A percentile compares a stretch with the other conserved stretches of the same genome.
phyloP scores from a whole-genome alignment of 2,797 vertebrate genomes.

The Acrocephalus scirpaceus region DNA sequence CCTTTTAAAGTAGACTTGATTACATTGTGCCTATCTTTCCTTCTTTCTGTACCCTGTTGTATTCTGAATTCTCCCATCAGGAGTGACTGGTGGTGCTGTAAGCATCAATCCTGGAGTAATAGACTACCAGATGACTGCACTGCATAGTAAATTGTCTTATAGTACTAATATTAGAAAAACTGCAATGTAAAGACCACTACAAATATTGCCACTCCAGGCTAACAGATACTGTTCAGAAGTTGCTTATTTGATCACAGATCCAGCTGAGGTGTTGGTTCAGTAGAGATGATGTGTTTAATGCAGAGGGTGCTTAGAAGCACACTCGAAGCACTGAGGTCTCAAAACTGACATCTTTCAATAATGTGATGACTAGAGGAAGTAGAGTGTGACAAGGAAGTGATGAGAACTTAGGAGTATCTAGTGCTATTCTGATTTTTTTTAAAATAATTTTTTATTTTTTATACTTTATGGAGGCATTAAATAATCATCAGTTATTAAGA shows the following conservation, averaged over 20 bases:
- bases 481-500: not conserved
- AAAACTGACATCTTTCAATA: not conserved
- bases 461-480: not conserved
- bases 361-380: not conserved
- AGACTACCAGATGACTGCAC: not conserved
- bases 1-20: conserved; percentile 23
- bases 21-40: not conserved
- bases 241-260: not conserved
- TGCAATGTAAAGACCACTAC: not conserved
- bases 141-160: not conserved
- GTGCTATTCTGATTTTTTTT: not conserved
- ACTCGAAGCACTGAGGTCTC: not conserved
- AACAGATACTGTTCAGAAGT: not conserved
- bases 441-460: not conserved
- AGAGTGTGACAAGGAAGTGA: not conserved
- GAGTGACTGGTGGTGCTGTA: not conserved
- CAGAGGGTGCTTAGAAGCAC: not conserved
- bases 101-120: not conserved
- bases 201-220: not conserved
- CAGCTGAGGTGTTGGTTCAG: not conserved
- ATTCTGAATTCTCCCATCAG: not conserved
- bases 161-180: not conserved
- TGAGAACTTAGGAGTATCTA: not conserved
- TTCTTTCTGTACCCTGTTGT: not conserved
- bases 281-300: not conserved